Evolutionary conservation across 2,797 vertebrate species (phyloP), one percentile per base, ranked within the genome.

Genomic region (Poecilia picta): DNA sequence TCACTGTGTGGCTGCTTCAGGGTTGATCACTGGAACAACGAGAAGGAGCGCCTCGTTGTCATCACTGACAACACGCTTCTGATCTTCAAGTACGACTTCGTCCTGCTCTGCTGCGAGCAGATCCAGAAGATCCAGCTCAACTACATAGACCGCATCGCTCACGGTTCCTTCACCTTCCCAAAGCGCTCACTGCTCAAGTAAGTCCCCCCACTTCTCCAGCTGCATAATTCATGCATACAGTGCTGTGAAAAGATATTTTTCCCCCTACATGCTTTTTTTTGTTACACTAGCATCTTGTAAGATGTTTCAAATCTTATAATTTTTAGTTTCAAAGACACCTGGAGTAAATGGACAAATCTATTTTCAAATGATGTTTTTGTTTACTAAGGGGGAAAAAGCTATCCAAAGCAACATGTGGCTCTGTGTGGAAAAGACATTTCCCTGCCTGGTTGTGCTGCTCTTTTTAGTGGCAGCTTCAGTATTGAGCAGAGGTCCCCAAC

Each of bases 11-110:
- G 8, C 72, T 71, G 72, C 77, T 77, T 45, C 87, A 97, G 96
- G 88, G 93, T 95, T 75, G 96, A 97, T 87, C 95, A 97, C 82
- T 97, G 97, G 97, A 98, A 97, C 93, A 97, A 97, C 2, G 96
- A 97, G 80, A 96, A 95, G 80, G 96, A 98, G 84, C 95, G 95
- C 0, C 66, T 96, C 0, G 81, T 95, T 73, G 16, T 96, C 31
- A 89, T 97, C 83, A 94, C 95, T 3, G 91, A 95, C 6, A 91
- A 85, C 73, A 93, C 87, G 1, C 94, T 97, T 1, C 89, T 97
- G 77, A 76, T 98, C 87, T 97, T 94, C 93, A 97, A 96, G 88
- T 97, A 96, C 0, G 95, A 97, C 91, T 97, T 97, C 62, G 92
- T 97, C 84, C 94, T 97, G 95, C 91, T 96, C 25, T 92, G 84